Conservation (phyloP, 2,113 vertebrate species). For the Colinus virginianus region DNA sequence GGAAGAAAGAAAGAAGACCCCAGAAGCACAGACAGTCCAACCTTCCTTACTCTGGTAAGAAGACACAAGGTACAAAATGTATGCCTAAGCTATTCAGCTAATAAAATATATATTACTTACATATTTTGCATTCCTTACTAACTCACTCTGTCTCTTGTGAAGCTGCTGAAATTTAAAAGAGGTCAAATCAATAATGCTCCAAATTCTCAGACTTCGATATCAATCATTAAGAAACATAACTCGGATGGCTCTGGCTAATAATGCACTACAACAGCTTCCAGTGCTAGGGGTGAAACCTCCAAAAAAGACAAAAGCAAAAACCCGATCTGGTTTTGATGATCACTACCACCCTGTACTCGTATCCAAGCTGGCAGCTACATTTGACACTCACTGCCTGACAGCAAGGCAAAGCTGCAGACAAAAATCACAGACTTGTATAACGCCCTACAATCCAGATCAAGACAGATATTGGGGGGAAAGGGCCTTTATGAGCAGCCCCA, state of each 20-base stretch:
- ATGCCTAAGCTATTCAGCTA: constrained; percentile 69
- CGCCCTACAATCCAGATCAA: neutral
- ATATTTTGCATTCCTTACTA: constrained; percentile 72
- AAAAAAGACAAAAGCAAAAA: neutral
- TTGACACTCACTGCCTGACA: neutral
- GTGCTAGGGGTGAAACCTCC: neutral
- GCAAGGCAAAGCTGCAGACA: neutral
- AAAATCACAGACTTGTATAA: neutral
- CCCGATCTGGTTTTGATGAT: neutral
- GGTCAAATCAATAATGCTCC: constrained; percentile 72
- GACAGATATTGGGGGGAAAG: neutral
- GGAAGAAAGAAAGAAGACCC: constrained; percentile 61
- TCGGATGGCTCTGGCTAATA: neutral
- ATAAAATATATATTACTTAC: constrained; percentile 66
- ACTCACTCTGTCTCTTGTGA: constrained; percentile 75
- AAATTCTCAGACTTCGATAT: constrained; percentile 29
- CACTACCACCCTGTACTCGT: neutral
- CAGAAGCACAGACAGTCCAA: constrained; percentile 75
- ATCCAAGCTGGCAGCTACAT: neutral
- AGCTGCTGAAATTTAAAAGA: constrained; percentile 77
- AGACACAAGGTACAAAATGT: constrained; percentile 54
- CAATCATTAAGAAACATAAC: constrained; percentile 38
- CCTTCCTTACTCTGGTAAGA: constrained; percentile 70
- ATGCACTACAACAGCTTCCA: neutral
- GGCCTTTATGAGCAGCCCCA: neutral